Conservation (phyloP, 1,140 invertebrate species). For the Zaprionus inermis region DNA sequence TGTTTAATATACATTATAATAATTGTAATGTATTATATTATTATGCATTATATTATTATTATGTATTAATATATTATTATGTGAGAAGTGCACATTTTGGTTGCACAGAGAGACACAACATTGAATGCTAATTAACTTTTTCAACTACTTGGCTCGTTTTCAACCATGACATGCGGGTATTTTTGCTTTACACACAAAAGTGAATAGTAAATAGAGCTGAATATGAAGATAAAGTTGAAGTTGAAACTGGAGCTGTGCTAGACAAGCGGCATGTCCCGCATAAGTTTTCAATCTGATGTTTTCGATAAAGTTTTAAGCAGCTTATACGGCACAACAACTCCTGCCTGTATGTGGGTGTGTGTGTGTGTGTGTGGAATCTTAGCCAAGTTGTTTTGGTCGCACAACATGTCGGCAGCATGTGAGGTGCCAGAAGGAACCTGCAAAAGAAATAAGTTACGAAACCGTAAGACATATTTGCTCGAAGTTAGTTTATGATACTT, state of each 20-base stretch:
- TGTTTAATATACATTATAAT: too few relatives aligned
- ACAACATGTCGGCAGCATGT: neutral
- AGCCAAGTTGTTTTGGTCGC: constrained; percentile 1
- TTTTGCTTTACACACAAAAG: neutral
- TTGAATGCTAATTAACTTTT: constrained; percentile 3
- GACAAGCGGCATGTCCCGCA: neutral
- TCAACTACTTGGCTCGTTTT: neutral
- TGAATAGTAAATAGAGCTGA: constrained; percentile 1
- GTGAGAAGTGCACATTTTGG: neutral
- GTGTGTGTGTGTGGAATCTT: neutral
- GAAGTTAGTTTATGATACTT: neutral
- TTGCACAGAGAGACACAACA: neutral
- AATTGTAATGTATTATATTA: too few relatives aligned
- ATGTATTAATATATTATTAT: too few relatives aligned
- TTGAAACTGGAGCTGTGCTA: neutral
- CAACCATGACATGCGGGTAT: neutral
- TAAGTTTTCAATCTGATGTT: neutral
- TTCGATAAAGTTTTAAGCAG: constrained; percentile 7
- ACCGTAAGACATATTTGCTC: constrained; percentile 2
- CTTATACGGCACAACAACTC: neutral
- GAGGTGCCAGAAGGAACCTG: neutral
- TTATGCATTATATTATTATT: too few relatives aligned
- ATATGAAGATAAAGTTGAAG: neutral
- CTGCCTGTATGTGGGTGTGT: too few relatives aligned
- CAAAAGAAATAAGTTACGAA: constrained; percentile 1